Conservation (phyloP, 92 coral and sea anemone species). For the Palythoa caribaeorum region DNA sequence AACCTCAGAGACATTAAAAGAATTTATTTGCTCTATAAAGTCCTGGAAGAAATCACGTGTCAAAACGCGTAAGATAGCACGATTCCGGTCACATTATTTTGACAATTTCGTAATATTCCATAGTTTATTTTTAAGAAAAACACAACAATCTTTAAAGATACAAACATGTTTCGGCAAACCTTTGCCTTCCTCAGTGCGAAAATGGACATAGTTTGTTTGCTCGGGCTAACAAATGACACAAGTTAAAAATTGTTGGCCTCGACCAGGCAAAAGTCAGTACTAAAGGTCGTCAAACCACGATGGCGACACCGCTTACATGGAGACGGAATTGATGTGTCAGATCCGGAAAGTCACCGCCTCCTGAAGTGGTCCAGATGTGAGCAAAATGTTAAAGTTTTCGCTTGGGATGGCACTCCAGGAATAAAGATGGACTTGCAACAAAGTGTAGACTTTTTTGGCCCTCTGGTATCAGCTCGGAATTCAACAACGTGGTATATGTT, state of each 20-base stretch:
- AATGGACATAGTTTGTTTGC: no score
- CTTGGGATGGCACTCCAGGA: slow-evolving; percentile 11
- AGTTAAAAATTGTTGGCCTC: no score
- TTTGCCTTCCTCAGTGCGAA: no score
- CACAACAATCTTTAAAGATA: no score
- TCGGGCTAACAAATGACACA: no score
- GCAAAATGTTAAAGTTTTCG: slow-evolving; percentile 35
- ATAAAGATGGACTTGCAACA: slow-evolving; percentile 52
- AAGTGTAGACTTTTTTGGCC: slow-evolving; percentile 42
- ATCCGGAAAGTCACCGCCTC: slow-evolving; percentile 53
- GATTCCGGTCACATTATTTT: slow-evolving; percentile 45
- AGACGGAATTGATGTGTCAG: slow-evolving; percentile 31
- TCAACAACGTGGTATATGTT: no score
- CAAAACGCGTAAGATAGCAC: slow-evolving; percentile 18
- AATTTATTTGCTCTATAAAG: slow-evolving; percentile 10
- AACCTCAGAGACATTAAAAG: neutral
- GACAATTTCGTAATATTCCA: neutral
- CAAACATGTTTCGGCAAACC: no score
- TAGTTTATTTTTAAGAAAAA: no score
- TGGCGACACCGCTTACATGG: slow-evolving; percentile 4
- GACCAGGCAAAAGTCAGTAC: neutral
- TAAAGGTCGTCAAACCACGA: neutral
- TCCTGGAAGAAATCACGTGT: slow-evolving; percentile 21
- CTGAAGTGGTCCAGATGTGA: slow-evolving; percentile 50
- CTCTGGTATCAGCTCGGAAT: slow-evolving; percentile 8